phyloP scores from a whole-genome alignment of 2,113 vertebrate genomes.

The Accipiter cooperii region DNA sequence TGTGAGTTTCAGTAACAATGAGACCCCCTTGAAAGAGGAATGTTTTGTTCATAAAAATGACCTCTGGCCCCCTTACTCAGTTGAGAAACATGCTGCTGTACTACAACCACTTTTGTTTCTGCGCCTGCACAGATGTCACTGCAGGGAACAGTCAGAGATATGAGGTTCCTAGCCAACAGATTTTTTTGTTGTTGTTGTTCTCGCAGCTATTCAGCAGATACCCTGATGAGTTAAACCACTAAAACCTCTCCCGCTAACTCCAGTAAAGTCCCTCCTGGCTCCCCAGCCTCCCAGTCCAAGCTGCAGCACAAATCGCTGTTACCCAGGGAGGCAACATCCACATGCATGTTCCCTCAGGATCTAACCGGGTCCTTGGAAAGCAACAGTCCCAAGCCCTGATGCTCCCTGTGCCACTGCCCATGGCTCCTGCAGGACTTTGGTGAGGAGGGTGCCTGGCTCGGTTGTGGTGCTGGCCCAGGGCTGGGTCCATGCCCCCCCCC shows the following conservation, averaged over 20 bases:
- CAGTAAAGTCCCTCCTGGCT: background rate
- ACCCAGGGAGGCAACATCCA: background rate
- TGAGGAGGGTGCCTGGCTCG: background rate
- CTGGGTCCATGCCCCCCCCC: background rate
- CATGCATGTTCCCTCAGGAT: fast-evolving
- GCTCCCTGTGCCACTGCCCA: fast-evolving
- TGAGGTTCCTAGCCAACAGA: background rate
- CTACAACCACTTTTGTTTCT: background rate
- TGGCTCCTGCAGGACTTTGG: fast-evolving
- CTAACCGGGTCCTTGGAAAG: background rate
- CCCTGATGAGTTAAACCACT: background rate
- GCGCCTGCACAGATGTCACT: fast-evolving
- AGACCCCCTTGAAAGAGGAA: background rate
- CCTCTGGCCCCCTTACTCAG: background rate
- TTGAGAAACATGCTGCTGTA: background rate
- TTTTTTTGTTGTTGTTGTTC: background rate
- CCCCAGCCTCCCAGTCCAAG: background rate
- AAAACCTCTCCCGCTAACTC: fast-evolving
- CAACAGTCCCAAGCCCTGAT: fast-evolving
- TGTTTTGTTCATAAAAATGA: background rate
- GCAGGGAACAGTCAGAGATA: background rate
- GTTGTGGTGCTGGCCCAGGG: background rate
- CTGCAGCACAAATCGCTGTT: fast-evolving
- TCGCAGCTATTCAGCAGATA: background rate
- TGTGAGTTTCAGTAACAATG: background rate